Conservation (phyloP, 2,888 invertebrate species). For the Phlogophora meticulosa region DNA sequence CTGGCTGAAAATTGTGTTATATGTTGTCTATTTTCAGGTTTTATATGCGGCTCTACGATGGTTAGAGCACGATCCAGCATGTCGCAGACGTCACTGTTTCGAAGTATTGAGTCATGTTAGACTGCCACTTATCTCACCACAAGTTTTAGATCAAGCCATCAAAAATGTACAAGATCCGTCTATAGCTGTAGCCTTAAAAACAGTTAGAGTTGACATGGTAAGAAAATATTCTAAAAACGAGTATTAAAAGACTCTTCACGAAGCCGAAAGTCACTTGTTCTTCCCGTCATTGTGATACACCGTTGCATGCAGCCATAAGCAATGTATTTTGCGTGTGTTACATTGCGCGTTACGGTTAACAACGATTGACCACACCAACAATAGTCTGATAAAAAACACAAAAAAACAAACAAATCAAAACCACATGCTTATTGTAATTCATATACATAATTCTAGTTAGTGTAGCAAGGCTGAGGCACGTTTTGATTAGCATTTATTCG, state of each 20-base stretch:
- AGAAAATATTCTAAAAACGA: slow-evolving; percentile 40
- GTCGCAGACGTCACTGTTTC: slow-evolving; percentile 95
- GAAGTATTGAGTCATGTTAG: slow-evolving; percentile 96
- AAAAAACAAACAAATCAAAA: too few species aligned
- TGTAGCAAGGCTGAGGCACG: not conserved
- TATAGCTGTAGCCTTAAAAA: slow-evolving; percentile 95
- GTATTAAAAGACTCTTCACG: too few species aligned
- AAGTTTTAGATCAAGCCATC: slow-evolving; percentile 94
- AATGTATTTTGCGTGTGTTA: too few species aligned
- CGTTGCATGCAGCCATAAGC: too few species aligned
- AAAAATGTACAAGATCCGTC: slow-evolving; percentile 95
- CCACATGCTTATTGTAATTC: not conserved
- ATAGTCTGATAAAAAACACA: too few species aligned
- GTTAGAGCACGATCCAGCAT: slow-evolving; percentile 95
- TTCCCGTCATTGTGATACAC: too few species aligned
- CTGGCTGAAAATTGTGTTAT: not conserved
- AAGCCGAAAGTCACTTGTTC: too few species aligned
- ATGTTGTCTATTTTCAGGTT: slow-evolving; percentile 87
- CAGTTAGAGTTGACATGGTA: slow-evolving; percentile 94
- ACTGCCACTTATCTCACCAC: slow-evolving; percentile 95
- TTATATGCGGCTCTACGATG: slow-evolving; percentile 96
- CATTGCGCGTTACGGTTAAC: too few species aligned
- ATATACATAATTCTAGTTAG: not conserved
- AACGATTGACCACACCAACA: too few species aligned
- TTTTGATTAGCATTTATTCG: not conserved